Evolutionary conservation across 2,888 invertebrate genomes (phyloP).

Genomic region (Acrobeloides nanus): DNA sequence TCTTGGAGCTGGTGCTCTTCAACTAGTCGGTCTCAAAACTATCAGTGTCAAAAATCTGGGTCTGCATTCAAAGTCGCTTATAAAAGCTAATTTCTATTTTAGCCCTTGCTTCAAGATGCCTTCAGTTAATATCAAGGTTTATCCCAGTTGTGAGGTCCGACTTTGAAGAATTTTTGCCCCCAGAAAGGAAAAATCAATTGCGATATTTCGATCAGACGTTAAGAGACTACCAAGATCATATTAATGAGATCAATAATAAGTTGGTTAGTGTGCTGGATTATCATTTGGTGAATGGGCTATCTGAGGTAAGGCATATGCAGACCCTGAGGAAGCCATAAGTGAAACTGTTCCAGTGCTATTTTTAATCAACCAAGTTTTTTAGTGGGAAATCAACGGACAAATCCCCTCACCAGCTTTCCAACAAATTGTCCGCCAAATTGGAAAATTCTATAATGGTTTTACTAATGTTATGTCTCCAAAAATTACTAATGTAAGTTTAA

Average conservation of each 20-base stretch:
- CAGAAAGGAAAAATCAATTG: conserved; percentile 30
- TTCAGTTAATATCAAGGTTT: conserved; percentile 62
- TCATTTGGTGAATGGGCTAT: conserved; percentile 72
- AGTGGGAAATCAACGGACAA: conserved; percentile 89
- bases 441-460: conserved; percentile 50
- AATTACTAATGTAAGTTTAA: conserved; percentile 18
- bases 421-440: conserved; percentile 65
- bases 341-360: not conserved
- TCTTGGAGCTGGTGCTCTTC: conserved; percentile 88
- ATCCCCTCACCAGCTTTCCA: conserved; percentile 72
- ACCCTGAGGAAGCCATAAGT: not conserved
- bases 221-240: conserved; percentile 67
- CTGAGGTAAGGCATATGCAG: conserved; percentile 52
- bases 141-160: conserved; percentile 45
- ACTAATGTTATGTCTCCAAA: conserved; percentile 40
- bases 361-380: conserved; percentile 48
- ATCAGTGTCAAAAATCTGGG: conserved; percentile 87
- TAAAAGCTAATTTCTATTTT: not conserved
- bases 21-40: conserved; percentile 75
- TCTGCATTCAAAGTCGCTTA: not conserved
- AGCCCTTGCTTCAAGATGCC: conserved; percentile 52
- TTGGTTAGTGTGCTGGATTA: conserved; percentile 80
- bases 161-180: conserved; percentile 29
- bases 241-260: conserved; percentile 83
- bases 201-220: conserved; percentile 43